Conservation (phyloP, 2,113 vertebrate genomes). For the Cercocebus atys region DNA sequence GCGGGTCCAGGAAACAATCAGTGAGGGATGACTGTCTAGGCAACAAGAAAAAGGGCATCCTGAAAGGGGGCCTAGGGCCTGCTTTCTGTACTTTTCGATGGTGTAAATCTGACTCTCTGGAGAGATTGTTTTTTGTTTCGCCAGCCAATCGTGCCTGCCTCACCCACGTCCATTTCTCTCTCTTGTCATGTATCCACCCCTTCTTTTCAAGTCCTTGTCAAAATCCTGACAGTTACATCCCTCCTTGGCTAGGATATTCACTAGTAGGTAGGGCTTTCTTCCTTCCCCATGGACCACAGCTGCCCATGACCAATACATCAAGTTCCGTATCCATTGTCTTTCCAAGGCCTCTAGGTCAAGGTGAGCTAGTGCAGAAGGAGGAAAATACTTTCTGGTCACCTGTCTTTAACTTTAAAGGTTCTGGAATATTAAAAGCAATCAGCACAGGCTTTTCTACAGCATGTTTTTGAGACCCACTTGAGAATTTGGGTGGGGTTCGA, state of each 20-base stretch:
- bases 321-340: background rate
- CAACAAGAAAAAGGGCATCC: background rate
- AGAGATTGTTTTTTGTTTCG: background rate
- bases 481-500: slow-evolving; percentile 65
- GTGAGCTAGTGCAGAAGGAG: background rate
- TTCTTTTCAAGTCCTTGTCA: background rate
- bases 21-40: background rate
- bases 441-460: background rate
- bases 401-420: background rate
- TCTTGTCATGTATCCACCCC: background rate
- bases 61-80: background rate
- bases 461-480: slow-evolving; percentile 62
- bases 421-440: background rate
- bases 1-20: background rate
- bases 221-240: background rate
- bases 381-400: background rate
- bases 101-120: background rate
- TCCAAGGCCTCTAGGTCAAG: background rate
- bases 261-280: background rate
- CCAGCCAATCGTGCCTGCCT: background rate
- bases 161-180: background rate
- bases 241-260: background rate
- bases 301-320: background rate
- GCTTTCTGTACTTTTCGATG: background rate
- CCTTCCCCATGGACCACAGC: background rate